Evolutionary conservation across 2,797 vertebrate genomes (phyloP).

Genomic region (Paratrypauchen microcephalus): DNA sequence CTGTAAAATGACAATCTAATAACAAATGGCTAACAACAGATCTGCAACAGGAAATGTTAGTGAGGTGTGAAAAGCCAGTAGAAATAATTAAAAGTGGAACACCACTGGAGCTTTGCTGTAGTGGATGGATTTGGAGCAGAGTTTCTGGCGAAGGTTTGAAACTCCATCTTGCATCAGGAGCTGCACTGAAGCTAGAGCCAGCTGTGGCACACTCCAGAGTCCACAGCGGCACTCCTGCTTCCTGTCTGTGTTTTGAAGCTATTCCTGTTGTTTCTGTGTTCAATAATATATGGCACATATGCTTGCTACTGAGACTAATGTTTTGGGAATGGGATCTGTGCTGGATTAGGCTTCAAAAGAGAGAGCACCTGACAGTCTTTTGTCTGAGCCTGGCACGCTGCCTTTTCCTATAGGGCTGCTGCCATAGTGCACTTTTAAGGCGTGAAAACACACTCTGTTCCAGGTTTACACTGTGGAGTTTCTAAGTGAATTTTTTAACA

Average conservation of each 20-base stretch:
- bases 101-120: conserved; percentile 20
- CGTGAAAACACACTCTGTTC: conserved; percentile 43
- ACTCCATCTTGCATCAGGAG: conserved; percentile 40
- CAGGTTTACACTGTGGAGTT: conserved; percentile 19
- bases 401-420: conserved; percentile 45
- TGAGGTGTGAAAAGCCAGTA: not conserved
- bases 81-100: conserved; percentile 3
- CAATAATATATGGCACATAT: conserved; percentile 75
- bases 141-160: conserved; percentile 31
- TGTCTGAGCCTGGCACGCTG: conserved; percentile 63
- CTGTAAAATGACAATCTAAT: not conserved
- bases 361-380: conserved; percentile 66
- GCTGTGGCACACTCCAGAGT: conserved; percentile 45
- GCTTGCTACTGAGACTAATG: conserved; percentile 66
- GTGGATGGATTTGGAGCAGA: conserved; percentile 24
- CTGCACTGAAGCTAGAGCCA: conserved; percentile 48
- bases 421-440: conserved; percentile 53
- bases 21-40: not conserved
- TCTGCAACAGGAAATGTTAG: not conserved
- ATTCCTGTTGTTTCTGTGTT: conserved; percentile 67
- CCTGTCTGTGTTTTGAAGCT: conserved; percentile 61
- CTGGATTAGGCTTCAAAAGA: conserved; percentile 76
- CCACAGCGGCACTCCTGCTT: conserved; percentile 42
- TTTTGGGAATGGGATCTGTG: conserved; percentile 73
- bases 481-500: conserved; percentile 27